Evolutionary conservation across 2,888 invertebrate genomes (phyloP), one percentile per base, ranked within the genome.

Genomic region (Phragmatobia fuliginosa): DNA sequence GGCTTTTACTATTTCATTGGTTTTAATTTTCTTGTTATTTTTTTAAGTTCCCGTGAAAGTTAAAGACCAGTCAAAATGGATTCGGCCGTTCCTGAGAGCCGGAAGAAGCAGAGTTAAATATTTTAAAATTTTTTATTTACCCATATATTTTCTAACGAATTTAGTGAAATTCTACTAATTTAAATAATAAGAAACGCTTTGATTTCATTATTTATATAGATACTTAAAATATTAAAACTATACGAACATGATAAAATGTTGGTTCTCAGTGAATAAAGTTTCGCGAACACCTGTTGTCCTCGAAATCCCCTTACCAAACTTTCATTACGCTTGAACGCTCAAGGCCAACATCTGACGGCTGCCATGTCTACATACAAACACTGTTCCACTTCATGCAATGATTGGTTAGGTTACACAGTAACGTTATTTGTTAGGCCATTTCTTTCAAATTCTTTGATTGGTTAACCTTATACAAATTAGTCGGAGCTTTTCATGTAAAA

Each of bases 231-330:
- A 28, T 33, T 36, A 33, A 28, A 64, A 18, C 52, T 52, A 28
- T 25, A 56, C 56, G 36, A 52, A 33, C 36, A 36, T 28, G 41
- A 45, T 45, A 56, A 32, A 36, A 28, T 63, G 36, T 64, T 36
- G 31, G 41, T 41, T 18, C 18, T 31, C 49, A 59, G 21, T 45
- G 18, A 60, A 32, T 61, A 36, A 62, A 71, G 52, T 71, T 71
- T 70, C 60, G 63, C 52, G 70, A 45, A 72, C 82, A 81, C 80
- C 82, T 79, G 82, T 66, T 73, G 80, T 78, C 80, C 80, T 75
- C 76, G 68, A 70, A 74, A 69, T 72, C 81, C 81, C 81, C 81
- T 81, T 76, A 78, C 80, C 67, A 73, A 77, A 80, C 82, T 82
- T 81, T 78, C 73, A 76, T 78, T 72, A 72, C 74, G 78, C 61